Conservation (phyloP, 1,140 invertebrate species). For the Saccostrea echinata region DNA sequence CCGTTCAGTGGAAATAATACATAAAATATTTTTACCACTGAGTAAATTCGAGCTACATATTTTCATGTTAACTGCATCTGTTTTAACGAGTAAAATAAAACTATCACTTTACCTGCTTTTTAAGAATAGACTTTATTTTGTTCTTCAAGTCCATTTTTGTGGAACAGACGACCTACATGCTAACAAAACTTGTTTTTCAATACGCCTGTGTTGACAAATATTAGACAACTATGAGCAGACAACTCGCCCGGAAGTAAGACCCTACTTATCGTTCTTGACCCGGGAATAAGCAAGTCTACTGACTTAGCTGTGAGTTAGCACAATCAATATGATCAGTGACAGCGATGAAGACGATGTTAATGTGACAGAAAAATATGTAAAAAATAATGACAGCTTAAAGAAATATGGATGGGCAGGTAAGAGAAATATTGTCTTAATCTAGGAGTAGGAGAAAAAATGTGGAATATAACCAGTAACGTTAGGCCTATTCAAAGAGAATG, state of each 20-base stretch:
- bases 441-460: no score
- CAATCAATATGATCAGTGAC: slow-evolving; percentile 41
- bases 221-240: background rate
- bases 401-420: slow-evolving; percentile 64
- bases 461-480: no score
- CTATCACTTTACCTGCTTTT: slow-evolving; percentile 64
- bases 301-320: no score
- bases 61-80: background rate
- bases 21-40: background rate
- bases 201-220: slow-evolving; percentile 3
- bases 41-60: slow-evolving; percentile 4
- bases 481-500: no score
- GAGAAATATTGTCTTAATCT: no score
- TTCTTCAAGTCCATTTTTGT: slow-evolving; percentile 69
- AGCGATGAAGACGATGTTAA: slow-evolving; percentile 40
- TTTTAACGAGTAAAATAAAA: background rate
- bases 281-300: background rate
- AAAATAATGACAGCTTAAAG: slow-evolving; percentile 59
- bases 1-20: no score
- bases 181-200: background rate
- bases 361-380: slow-evolving; percentile 52
- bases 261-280: slow-evolving; percentile 27
- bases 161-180: background rate
- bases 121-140: slow-evolving; percentile 71
- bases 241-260: slow-evolving; percentile 24